A percentile compares a stretch with the other conserved stretches of the same genome.
Evolutionary conservation across 2,888 invertebrate species (phyloP).

Genomic region (Eumacrocentrus americanus): DNA sequence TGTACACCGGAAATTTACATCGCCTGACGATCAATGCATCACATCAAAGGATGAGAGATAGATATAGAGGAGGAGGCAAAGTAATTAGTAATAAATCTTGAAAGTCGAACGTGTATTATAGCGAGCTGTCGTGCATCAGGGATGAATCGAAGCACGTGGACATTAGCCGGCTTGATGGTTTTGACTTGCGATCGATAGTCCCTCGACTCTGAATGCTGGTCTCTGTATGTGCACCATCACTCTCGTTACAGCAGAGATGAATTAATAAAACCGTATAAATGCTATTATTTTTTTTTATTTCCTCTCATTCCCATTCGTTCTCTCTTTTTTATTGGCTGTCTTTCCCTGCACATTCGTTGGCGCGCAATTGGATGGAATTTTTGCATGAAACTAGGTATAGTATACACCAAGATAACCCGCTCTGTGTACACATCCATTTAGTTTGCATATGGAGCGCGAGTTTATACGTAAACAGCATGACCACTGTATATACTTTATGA

Average conservation of each 20-base stretch:
- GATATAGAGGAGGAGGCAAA: neutral
- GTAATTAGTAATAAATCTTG: slow-evolving; percentile 12
- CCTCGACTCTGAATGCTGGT: neutral
- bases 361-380: neutral
- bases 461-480: too few relatives aligned
- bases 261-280: neutral
- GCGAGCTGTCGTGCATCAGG: neutral
- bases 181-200: neutral
- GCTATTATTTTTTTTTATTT: neutral
- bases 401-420: too few relatives aligned
- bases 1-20: slow-evolving; percentile 12
- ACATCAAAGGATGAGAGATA: neutral
- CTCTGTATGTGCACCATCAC: neutral
- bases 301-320: too few relatives aligned
- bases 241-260: neutral
- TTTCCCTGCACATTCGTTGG: neutral
- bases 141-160: neutral
- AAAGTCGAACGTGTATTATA: neutral
- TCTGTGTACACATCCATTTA: too few relatives aligned
- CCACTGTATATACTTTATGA: too few relatives aligned
- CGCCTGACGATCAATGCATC: neutral
- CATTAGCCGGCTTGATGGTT: slow-evolving; percentile 1
- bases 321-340: neutral
- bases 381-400: too few relatives aligned
- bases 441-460: too few relatives aligned